Evolutionary conservation across 1,140 invertebrate genomes (phyloP).

Genomic region (Apis laboriosa): DNA sequence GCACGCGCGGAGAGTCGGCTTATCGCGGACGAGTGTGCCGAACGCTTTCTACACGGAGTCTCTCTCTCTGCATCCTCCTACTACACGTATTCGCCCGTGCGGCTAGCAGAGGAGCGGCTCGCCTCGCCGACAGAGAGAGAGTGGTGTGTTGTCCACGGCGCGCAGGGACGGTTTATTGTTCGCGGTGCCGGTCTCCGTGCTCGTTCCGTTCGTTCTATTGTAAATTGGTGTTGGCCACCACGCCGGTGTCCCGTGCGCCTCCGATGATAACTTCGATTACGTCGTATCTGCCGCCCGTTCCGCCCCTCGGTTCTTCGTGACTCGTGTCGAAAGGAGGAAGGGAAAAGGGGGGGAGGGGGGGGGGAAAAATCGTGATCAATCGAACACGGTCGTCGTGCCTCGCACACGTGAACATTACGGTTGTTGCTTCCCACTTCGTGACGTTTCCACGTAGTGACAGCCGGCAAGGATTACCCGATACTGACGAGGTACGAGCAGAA

Average conservation of each 20-base stretch:
- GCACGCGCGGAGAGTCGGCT: conserved; percentile 47
- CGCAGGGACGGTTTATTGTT: too few relatives aligned
- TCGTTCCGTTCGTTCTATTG: too few relatives aligned
- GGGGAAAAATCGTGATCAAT: background rate
- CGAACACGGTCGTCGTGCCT: background rate
- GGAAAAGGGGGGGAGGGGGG: too few relatives aligned
- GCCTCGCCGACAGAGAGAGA: background rate
- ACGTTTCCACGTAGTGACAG: conserved; percentile 40
- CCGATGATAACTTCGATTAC: too few relatives aligned
- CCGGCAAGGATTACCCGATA: conserved; percentile 42
- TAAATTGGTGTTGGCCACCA: background rate
- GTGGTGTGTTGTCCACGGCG: too few relatives aligned
- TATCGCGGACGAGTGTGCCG: conserved; percentile 54
- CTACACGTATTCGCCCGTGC: background rate
- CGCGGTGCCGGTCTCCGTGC: too few relatives aligned
- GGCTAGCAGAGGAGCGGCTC: background rate
- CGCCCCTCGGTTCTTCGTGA: too few relatives aligned
- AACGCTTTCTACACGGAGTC: conserved; percentile 39
- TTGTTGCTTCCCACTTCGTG: background rate
- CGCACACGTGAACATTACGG: conserved; percentile 20
- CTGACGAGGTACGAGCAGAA: conserved; percentile 7
- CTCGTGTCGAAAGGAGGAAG: too few relatives aligned
- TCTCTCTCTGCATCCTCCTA: conserved; percentile 49
- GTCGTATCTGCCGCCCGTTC: too few relatives aligned
- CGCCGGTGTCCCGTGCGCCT: background rate